Evolutionary conservation across 53 echinoderm and acorn worm genomes (phyloP).

Genomic region (Apostichopus leukothele): DNA sequence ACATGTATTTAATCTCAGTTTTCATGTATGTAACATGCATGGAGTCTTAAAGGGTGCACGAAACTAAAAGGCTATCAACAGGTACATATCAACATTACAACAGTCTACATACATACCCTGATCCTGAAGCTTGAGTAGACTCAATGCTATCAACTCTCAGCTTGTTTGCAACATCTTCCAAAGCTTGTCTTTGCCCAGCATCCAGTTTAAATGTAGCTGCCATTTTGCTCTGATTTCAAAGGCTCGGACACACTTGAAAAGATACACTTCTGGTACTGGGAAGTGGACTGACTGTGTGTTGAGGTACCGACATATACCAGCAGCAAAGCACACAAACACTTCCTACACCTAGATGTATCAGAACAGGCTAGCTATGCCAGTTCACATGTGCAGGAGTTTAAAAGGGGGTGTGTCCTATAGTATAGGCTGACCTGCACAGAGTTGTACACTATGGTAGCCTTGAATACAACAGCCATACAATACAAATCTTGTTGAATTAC

Average conservation of each 20-base stretch:
- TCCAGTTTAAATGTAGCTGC: background rate
- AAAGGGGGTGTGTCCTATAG: background rate
- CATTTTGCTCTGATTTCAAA: background rate
- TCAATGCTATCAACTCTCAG: conserved; percentile 73
- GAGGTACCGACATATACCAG: background rate
- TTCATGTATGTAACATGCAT: no score
- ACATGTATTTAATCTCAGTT: no score
- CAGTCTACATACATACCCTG: conserved; percentile 57
- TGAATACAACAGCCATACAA: background rate
- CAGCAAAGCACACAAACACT: background rate
- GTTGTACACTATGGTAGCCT: background rate
- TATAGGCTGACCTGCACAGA: background rate
- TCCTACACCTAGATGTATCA: background rate
- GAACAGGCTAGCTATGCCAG: no score
- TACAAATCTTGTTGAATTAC: no score
- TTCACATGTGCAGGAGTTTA: no score
- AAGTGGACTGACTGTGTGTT: background rate
- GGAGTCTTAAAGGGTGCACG: no score
- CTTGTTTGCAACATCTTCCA: conserved; percentile 72
- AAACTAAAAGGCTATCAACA: no score
- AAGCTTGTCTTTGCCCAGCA: conserved; percentile 30
- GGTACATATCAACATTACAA: no score
- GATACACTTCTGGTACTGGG: background rate
- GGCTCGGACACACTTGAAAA: background rate
- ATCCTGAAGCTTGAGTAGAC: conserved; percentile 61